Percentiles rank a stretch among this genome's conserved stretches.
Evolutionary conservation across 2,888 invertebrate genomes (phyloP).

Genomic region (Leucoma salicis): DNA sequence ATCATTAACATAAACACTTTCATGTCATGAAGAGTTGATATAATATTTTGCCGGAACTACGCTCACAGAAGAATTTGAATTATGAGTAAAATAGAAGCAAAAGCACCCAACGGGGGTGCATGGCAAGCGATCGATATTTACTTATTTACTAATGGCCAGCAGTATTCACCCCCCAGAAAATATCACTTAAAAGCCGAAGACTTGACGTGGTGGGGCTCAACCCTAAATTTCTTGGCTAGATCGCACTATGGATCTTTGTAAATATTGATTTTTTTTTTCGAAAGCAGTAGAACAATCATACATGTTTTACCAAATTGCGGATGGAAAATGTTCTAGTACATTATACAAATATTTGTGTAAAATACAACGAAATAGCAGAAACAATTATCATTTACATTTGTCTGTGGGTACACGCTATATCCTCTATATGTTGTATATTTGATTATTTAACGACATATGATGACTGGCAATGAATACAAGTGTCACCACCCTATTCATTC

Average conservation of each 20-base stretch:
- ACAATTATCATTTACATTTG: no score
- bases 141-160: slow-evolving; percentile 65
- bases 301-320: no score
- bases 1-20: not conserved
- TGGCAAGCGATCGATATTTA: slow-evolving; percentile 59
- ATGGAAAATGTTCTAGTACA: no score
- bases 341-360: no score
- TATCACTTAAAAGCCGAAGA: slow-evolving; percentile 54
- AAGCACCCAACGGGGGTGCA: slow-evolving; percentile 25
- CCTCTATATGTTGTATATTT: no score
- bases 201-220: slow-evolving; percentile 52
- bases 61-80: not conserved
- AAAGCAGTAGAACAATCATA: no score
- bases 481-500: no score
- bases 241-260: slow-evolving; percentile 59
- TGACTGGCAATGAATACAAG: no score
- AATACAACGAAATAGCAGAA: no score
- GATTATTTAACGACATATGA: no score
- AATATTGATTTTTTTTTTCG: slow-evolving; percentile 20
- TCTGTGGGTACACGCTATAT: no score
- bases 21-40: not conserved
- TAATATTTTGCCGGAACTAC: not conserved
- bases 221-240: slow-evolving; percentile 50
- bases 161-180: slow-evolving; percentile 64
- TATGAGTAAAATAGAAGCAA: slow-evolving; percentile 29